A percentile compares a stretch with the other conserved stretches of the same genome.
Evolutionary conservation across 1,140 invertebrate genomes (phyloP).

Genomic region (Orchestia grillus): DNA sequence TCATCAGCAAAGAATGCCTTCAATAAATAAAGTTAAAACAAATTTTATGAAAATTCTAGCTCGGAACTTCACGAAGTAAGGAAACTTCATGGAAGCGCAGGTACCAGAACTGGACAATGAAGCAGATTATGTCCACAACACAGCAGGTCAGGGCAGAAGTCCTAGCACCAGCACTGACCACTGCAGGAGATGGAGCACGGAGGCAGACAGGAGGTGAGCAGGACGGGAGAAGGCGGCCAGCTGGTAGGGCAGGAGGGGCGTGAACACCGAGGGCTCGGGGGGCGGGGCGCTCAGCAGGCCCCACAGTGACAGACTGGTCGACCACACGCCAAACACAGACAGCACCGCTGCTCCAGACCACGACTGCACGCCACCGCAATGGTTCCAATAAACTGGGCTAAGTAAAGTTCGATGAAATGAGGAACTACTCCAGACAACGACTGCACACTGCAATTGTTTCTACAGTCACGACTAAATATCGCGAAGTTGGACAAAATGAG

Average conservation of each 20-base stretch:
- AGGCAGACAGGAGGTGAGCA: conserved; percentile 69
- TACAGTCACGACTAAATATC: too few relatives aligned
- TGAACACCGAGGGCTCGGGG: conserved; percentile 72
- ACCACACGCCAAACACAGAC: conserved; percentile 71
- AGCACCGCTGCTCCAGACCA: conserved; percentile 69
- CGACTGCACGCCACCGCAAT: conserved; percentile 49
- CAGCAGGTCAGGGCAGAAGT: too few relatives aligned
- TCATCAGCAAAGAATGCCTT: too few relatives aligned
- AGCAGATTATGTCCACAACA: not conserved
- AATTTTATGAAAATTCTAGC: too few relatives aligned
- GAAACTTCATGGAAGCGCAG: not conserved
- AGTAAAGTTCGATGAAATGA: too few relatives aligned
- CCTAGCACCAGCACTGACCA: conserved; percentile 43
- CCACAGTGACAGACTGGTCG: conserved; percentile 72
- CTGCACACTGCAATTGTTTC: too few relatives aligned
- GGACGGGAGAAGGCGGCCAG: conserved; percentile 70
- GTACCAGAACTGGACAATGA: not conserved
- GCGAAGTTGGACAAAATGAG: too few relatives aligned
- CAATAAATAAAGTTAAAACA: too few relatives aligned
- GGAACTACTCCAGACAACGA: too few relatives aligned
- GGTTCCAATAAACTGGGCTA: too few relatives aligned
- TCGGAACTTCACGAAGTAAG: too few relatives aligned
- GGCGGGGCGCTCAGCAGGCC: conserved; percentile 71
- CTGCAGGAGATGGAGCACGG: conserved; percentile 48
- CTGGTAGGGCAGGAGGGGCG: conserved; percentile 71